phyloP scores from a whole-genome alignment of 2,888 invertebrate genomes.

The Lydus trimaculatus region DNA sequence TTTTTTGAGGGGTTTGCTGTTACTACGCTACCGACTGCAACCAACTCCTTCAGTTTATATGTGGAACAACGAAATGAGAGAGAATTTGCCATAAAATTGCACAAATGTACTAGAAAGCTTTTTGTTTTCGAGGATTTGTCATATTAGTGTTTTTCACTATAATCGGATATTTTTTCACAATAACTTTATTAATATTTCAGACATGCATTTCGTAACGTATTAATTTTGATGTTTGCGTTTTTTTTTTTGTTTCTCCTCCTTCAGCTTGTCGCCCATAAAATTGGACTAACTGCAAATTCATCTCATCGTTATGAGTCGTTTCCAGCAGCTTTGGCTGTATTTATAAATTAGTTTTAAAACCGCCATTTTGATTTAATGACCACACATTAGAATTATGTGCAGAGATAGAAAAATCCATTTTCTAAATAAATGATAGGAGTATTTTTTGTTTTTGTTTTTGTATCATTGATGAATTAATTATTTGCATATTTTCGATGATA shows the following conservation, averaged over 20 bases:
- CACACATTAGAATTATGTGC: not conserved
- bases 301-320: slow-evolving; percentile 12
- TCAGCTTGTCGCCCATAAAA: not conserved
- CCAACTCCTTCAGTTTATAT: slow-evolving; percentile 33
- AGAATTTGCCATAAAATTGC: slow-evolving; percentile 38
- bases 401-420: not conserved
- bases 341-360: slow-evolving; percentile 22
- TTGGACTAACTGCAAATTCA: slow-evolving; percentile 17
- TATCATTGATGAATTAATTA: not conserved
- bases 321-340: not conserved
- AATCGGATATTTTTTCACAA: not conserved
- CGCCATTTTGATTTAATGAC: slow-evolving; percentile 20
- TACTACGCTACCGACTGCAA: slow-evolving; percentile 28
- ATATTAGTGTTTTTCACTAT: slow-evolving; percentile 26
- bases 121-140: slow-evolving; percentile 28
- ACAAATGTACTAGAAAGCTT: slow-evolving; percentile 39
- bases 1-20: not conserved
- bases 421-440: not conserved
- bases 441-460: too few species aligned
- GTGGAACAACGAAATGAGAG: slow-evolving; percentile 30
- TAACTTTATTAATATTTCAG: not conserved
- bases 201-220: slow-evolving; percentile 13
- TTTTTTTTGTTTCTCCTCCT: slow-evolving; percentile 18
- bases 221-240: slow-evolving; percentile 4
- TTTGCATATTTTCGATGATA: not conserved